Base-by-base conservation (phyloP, 2,797 vertebrate genomes). In the Acrossocheilus wenchowensis region DNA sequence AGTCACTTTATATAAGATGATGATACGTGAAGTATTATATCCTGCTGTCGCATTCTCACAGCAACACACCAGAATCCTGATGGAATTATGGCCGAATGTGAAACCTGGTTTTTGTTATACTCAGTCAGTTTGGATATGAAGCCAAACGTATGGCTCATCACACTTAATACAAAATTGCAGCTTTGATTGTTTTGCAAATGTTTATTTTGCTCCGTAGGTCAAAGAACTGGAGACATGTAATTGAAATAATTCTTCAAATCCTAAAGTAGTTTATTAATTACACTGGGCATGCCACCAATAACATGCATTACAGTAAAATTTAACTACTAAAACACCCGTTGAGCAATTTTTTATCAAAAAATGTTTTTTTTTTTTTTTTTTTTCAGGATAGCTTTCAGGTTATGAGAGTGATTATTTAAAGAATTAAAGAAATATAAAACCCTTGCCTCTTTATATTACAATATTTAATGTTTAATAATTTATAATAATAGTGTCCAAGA, bases 1-100 rank as follows among this genome's bases (percentile, higher is more conserved):
- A 52, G 48, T 14, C 9, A 12, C 74, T 77, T 77, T 77, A 54
- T 74, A 74, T 54, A 77, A 77, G 48, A 77, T 54, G 26, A 77
- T 77, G 17, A 77, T 75, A 75, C 11, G 2, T 54, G 9, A 77
- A 77, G 2, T 54, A 23, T 52, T 12, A 36, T 54, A 23, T 54
- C 30, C 48, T 7, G 17, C 30, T 54, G 5, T 77, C 30, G 0
- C 48, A 36, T 5, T 77, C 30, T 77, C 74, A 77, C 74, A 54
- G 10, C 30, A 54, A 54, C 30, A 54, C 48, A 23, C 5, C 2
- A 1, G 48, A 54, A 54, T 34, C 64, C 30, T 66, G 5, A 66
- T 52, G 73, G 5, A 75, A 52, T 75, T 11, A 50, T 7, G 7
- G 14, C 2, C 0, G 5, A 52, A 52, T 75, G 73, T 52, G 45